Conservation (phyloP, 2,113 vertebrate species). For the Indicator maculatus region DNA sequence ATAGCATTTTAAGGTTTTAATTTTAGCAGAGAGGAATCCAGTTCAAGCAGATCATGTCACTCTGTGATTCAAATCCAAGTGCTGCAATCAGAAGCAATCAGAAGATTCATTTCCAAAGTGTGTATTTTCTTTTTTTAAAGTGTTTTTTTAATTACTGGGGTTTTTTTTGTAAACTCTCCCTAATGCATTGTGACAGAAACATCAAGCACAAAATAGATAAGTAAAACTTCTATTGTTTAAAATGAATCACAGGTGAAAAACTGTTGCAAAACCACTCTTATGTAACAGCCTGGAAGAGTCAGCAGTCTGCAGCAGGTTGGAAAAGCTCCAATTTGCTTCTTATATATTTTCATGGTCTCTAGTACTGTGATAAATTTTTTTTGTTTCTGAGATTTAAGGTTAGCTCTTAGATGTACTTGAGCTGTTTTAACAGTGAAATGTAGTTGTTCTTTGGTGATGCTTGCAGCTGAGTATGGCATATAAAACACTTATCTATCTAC, state of each 20-base stretch:
- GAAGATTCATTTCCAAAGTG: not conserved
- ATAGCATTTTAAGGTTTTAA: not conserved
- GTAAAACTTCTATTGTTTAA: not conserved
- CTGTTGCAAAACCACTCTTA: too few relatives aligned
- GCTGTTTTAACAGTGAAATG: too few relatives aligned
- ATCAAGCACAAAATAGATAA: not conserved
- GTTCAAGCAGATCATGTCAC: not conserved
- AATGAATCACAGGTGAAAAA: not conserved
- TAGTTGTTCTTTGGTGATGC: too few relatives aligned
- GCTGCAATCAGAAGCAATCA: not conserved
- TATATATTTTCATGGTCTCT: too few relatives aligned
- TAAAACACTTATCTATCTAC: too few relatives aligned
- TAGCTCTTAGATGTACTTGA: too few relatives aligned
- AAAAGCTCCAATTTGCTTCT: too few relatives aligned
- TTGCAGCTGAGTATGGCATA: too few relatives aligned
- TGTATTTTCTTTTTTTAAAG: not conserved
- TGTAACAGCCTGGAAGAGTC: too few relatives aligned
- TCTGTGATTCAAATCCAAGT: not conserved
- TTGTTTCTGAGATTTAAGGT: too few relatives aligned
- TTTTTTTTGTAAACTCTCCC: not conserved
- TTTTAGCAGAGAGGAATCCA: not conserved
- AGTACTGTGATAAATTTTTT: too few relatives aligned
- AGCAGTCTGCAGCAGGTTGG: too few relatives aligned
- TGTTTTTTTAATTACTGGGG: not conserved
- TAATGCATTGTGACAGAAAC: not conserved